These are phyloP conservation scores for Emberiza fucata DNA, from an alignment of 2,113 vertebrate genomes.

Conservation along the genomic window DNA sequence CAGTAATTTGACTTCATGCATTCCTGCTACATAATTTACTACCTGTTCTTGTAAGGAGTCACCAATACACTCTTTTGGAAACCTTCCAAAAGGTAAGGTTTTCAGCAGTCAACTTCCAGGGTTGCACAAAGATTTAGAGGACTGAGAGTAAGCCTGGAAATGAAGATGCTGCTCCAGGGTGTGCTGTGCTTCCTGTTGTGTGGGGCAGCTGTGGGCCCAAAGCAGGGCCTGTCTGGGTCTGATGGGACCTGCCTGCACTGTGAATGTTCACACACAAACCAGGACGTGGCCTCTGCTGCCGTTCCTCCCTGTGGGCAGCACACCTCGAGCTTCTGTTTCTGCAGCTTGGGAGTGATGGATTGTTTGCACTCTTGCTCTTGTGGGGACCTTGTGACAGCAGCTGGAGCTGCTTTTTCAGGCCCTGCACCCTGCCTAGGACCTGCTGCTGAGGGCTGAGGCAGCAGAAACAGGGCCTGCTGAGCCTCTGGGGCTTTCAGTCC, in stretches of 20 bases:
- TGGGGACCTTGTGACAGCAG: background rate
- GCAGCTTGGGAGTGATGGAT: background rate
- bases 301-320: background rate
- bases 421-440: background rate
- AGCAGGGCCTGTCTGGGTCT: background rate
- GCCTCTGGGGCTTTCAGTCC: rapidly evolving
- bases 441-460: background rate
- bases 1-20: background rate
- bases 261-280: rapidly evolving
- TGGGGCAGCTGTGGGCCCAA: background rate
- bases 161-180: rapidly evolving
- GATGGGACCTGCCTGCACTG: background rate
- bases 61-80: background rate
- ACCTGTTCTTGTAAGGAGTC: background rate
- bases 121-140: background rate
- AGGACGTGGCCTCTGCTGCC: rapidly evolving
- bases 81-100: background rate
- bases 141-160: background rate
- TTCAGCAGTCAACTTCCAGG: background rate
- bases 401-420: background rate
- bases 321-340: background rate
- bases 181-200: background rate
- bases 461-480: background rate
- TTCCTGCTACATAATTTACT: background rate
- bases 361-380: background rate